Percentiles rank a stretch among this genome's conserved stretches.
Conservation (phyloP, 2,888 invertebrate genomes). For the Athripsodes cinereus region DNA sequence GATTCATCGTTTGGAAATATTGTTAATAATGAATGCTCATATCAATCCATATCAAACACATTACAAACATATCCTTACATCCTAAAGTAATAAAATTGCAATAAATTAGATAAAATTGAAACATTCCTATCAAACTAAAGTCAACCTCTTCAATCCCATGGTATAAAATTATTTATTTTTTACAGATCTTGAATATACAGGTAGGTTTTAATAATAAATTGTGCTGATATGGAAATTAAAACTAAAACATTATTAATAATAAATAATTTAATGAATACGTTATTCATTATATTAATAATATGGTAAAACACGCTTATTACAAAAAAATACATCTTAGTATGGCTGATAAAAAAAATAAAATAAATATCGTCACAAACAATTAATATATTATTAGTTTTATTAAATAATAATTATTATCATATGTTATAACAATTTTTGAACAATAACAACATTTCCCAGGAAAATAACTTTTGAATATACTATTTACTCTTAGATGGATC, state of each 20-base stretch:
- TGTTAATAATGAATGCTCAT: not conserved
- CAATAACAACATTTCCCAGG: conserved; percentile 26
- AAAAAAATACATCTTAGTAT: conserved; percentile 20
- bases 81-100: not conserved
- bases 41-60: not conserved
- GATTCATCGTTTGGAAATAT: not conserved
- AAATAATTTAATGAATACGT: not conserved
- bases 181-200: conserved; percentile 8
- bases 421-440: conserved; percentile 27
- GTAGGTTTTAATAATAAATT: conserved; percentile 11
- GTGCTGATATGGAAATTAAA: conserved; percentile 17
- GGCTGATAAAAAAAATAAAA: conserved; percentile 27
- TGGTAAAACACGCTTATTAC: conserved; percentile 22
- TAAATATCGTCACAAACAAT: conserved; percentile 27
- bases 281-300: not conserved
- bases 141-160: not conserved
- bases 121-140: not conserved
- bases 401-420: conserved; percentile 26
- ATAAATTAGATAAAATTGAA: not conserved
- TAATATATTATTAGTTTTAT: conserved; percentile 26
- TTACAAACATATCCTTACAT: not conserved
- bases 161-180: conserved; percentile 4
- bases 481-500: conserved; percentile 9
- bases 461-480: conserved; percentile 17
- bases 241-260: conserved; percentile 18